These are phyloP conservation scores for Turritopsis dohrnii DNA, from an alignment of 30 jellyfish, hydroid and myxozoan genomes.

Conservation along the genomic window DNA sequence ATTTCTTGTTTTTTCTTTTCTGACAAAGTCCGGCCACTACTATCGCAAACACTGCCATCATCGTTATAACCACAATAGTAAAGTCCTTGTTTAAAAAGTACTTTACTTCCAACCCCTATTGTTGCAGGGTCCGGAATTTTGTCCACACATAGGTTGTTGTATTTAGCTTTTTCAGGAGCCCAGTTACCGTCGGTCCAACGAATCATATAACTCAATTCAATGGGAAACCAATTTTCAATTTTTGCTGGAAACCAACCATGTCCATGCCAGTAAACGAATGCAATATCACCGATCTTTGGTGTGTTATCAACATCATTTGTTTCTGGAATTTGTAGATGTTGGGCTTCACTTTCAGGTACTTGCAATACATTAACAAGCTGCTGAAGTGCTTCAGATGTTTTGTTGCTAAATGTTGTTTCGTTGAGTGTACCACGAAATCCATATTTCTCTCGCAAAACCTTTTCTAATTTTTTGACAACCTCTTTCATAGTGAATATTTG, in stretches of 20 bases:
- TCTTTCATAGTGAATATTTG: no score
- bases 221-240: constrained; percentile 4
- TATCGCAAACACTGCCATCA: constrained; percentile 14
- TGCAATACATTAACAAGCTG: background rate
- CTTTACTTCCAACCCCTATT: constrained; percentile 5
- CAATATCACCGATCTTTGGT: background rate
- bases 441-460: background rate
- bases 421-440: background rate
- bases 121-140: constrained; percentile 1
- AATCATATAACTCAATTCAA: background rate
- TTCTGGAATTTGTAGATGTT: background rate
- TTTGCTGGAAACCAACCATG: constrained; percentile 7
- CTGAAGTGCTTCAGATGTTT: background rate
- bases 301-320: background rate
- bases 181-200: constrained; percentile 11
- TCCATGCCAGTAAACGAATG: constrained; percentile 15
- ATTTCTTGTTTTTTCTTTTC: background rate
- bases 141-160: background rate
- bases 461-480: background rate
- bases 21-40: background rate
- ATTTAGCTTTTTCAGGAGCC: constrained; percentile 14
- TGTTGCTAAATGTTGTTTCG: background rate
- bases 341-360: background rate
- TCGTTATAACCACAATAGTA: constrained; percentile 5
- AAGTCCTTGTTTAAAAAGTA: constrained; percentile 6